Conservation (phyloP, 2,888 invertebrate species). For the Neuroscelio doddi region DNA sequence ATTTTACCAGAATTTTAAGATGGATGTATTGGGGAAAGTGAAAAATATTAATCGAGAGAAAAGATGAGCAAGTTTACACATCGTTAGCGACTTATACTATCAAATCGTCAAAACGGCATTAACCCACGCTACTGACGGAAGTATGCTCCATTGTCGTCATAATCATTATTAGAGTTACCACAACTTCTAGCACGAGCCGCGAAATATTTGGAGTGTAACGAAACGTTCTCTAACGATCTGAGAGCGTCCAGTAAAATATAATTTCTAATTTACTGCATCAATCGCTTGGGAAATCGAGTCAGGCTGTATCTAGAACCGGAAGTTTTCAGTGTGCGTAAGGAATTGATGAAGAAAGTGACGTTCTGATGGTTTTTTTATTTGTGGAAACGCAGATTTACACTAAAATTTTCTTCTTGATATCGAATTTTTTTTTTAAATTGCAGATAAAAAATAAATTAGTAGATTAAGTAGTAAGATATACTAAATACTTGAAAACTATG, state of each 20-base stretch:
- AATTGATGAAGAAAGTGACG: background rate
- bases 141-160: constrained; percentile 41
- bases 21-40: too few species aligned
- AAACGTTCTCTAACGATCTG: constrained; percentile 62
- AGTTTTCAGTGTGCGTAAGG: constrained; percentile 5
- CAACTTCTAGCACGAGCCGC: constrained; percentile 46
- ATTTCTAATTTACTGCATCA: constrained; percentile 55
- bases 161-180: constrained; percentile 48
- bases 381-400: too few species aligned
- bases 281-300: constrained; percentile 21
- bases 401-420: too few species aligned
- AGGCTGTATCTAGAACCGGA: constrained; percentile 14
- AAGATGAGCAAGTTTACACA: too few species aligned
- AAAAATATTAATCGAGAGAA: too few species aligned
- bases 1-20: too few species aligned
- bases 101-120: background rate
- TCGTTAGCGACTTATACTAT: background rate
- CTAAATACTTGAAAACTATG: too few species aligned
- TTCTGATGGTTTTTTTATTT: background rate
- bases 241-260: constrained; percentile 23
- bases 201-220: constrained; percentile 63
- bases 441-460: too few species aligned
- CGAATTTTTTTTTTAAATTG: too few species aligned
- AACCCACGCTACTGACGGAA: constrained; percentile 29
- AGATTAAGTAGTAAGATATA: too few species aligned